phyloP scores from a whole-genome alignment of 2,797 vertebrate species.

The Cygnus olor region DNA sequence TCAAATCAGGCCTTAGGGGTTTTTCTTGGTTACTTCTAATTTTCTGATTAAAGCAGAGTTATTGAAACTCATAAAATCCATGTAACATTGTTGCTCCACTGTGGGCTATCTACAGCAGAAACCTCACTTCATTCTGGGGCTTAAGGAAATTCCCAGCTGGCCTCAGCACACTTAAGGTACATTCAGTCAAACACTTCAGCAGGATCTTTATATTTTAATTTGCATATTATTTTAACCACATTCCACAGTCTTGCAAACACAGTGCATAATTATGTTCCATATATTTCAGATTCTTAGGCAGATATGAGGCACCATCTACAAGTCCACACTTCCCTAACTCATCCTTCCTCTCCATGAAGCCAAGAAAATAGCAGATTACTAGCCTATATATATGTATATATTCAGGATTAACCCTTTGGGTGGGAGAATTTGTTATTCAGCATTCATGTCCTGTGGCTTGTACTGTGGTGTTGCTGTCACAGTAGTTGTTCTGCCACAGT shows the following conservation, averaged over 20 bases:
- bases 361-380: neutral
- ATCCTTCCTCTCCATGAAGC: neutral
- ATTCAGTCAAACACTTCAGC: neutral
- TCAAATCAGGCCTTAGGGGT: neutral
- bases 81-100: constrained; percentile 27
- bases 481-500: neutral
- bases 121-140: constrained; percentile 2
- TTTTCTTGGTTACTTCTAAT: constrained; percentile 44
- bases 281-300: neutral
- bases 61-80: constrained; percentile 51
- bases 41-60: constrained; percentile 60
- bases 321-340: neutral
- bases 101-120: constrained; percentile 34
- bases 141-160: constrained; percentile 46
- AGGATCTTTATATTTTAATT: constrained; percentile 13
- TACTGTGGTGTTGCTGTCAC: neutral
- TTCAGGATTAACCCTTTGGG: neutral
- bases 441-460: accelerated
- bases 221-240: neutral
- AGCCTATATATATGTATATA: no score
- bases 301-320: neutral
- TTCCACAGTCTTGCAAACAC: neutral
- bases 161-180: neutral
- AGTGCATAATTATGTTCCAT: neutral
- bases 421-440: neutral